Conservation (phyloP, 2,888 invertebrate genomes). For the Latrodectus hesperus region DNA sequence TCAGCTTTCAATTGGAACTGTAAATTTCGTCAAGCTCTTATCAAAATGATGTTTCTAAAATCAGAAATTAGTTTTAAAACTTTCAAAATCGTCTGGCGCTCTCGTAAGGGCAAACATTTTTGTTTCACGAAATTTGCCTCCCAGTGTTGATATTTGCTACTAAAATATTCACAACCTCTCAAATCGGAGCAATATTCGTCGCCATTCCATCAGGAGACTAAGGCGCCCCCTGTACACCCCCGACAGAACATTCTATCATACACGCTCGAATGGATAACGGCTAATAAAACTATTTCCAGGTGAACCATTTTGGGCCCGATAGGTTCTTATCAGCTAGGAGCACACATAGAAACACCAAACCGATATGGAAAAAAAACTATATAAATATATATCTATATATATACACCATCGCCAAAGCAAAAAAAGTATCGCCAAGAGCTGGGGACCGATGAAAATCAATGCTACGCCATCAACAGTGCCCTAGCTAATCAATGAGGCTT, state of each 20-base stretch:
- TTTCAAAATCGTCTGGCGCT: background rate
- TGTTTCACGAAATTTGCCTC: background rate
- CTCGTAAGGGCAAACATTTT: background rate
- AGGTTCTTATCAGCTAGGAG: conserved; percentile 39
- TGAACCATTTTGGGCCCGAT: conserved; percentile 34
- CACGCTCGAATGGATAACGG: conserved; percentile 29
- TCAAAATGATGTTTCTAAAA: too few relatives aligned
- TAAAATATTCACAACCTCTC: conserved; percentile 36
- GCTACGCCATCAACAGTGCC: conserved; percentile 9
- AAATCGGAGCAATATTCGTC: background rate
- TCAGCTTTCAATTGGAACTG: too few relatives aligned
- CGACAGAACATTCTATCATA: conserved; percentile 34
- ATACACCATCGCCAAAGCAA: background rate
- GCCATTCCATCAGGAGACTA: conserved; percentile 8
- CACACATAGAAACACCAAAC: conserved; percentile 28
- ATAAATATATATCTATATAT: conserved; percentile 7
- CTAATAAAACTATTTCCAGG: conserved; percentile 46
- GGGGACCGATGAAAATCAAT: conserved; percentile 45
- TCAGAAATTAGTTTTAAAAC: background rate
- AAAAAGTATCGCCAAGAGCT: conserved; percentile 26
- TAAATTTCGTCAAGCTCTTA: too few relatives aligned
- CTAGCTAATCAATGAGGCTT: conserved; percentile 60
- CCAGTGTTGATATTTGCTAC: background rate
- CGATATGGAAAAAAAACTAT: background rate
- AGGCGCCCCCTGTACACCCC: conserved; percentile 6